phyloP scores from a whole-genome alignment of 2,888 invertebrate species.

The Melieria picta region DNA sequence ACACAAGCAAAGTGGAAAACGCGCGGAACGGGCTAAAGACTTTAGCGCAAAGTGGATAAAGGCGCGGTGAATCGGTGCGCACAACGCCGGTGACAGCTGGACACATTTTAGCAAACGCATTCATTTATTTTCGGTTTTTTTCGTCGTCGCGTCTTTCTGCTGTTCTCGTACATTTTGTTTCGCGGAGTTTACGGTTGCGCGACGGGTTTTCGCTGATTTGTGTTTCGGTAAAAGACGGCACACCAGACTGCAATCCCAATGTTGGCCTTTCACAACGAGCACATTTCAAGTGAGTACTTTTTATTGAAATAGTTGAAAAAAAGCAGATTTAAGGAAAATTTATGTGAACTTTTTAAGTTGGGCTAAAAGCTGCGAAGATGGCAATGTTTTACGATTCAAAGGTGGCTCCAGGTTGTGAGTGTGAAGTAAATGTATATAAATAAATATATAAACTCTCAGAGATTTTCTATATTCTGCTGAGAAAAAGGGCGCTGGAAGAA shows the following conservation, averaged over 20 bases:
- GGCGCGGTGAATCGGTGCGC: too few species aligned
- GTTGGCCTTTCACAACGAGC: constrained; percentile 67
- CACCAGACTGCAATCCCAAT: constrained; percentile 49
- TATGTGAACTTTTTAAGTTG: neutral
- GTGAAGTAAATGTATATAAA: too few species aligned
- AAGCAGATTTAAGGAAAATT: neutral
- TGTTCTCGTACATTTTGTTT: neutral
- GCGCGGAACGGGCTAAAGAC: neutral
- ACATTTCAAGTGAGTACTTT: constrained; percentile 63
- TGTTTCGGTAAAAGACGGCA: neutral
- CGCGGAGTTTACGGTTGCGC: neutral
- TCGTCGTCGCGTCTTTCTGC: neutral
- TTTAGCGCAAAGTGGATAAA: too few species aligned
- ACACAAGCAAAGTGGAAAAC: neutral
- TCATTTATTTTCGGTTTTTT: neutral
- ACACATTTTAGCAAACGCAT: neutral
- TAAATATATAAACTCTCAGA: too few species aligned
- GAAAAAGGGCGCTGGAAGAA: too few species aligned
- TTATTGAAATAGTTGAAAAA: too few species aligned
- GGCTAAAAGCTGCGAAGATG: neutral
- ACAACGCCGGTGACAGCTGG: constrained; percentile 7
- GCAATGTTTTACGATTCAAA: too few species aligned
- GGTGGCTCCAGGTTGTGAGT: too few species aligned
- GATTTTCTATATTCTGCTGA: too few species aligned
- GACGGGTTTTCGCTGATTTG: neutral